Evolutionary conservation across 2,113 vertebrate genomes (phyloP).

Genomic region (Microtus oregoni): DNA sequence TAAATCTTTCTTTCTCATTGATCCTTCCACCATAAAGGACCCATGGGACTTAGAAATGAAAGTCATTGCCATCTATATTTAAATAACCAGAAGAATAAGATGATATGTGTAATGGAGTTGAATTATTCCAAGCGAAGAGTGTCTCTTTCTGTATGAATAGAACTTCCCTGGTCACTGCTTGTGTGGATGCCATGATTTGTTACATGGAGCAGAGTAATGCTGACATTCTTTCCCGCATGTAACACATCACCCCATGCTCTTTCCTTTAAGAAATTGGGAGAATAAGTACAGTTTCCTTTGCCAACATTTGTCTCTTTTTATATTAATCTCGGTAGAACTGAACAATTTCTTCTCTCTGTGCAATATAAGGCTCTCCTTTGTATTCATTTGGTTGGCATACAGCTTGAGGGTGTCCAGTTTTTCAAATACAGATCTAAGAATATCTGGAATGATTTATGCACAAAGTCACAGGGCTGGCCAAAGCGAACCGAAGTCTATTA

Average conservation of each 20-base stretch:
- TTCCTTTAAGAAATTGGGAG: conserved; percentile 58
- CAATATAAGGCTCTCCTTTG: conserved; percentile 73
- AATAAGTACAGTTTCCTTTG: conserved; percentile 59
- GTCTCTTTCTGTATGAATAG: background rate
- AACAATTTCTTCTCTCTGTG: conserved; percentile 60
- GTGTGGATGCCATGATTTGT: background rate
- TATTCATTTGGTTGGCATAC: conserved; percentile 66
- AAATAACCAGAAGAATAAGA: conserved; percentile 22
- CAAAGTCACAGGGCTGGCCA: conserved; percentile 12
- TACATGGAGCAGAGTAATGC: conserved; percentile 1
- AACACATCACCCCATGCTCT: conserved; percentile 42
- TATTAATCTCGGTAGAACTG: conserved; percentile 69
- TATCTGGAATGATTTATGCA: conserved; percentile 72
- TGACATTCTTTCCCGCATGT: conserved; percentile 59
- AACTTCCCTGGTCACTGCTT: background rate
- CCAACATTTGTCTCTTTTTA: conserved; percentile 66
- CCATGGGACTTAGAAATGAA: conserved; percentile 40
- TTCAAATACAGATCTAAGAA: conserved; percentile 59
- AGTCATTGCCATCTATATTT: conserved; percentile 28
- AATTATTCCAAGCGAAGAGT: conserved; percentile 28
- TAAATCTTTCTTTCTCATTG: background rate
- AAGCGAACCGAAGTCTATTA: conserved; percentile 60
- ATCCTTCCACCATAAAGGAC: background rate
- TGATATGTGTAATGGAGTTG: background rate
- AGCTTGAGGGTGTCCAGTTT: conserved; percentile 75